Conservation (phyloP, 2,113 vertebrate genomes). For the Oncorhynchus keta region DNA sequence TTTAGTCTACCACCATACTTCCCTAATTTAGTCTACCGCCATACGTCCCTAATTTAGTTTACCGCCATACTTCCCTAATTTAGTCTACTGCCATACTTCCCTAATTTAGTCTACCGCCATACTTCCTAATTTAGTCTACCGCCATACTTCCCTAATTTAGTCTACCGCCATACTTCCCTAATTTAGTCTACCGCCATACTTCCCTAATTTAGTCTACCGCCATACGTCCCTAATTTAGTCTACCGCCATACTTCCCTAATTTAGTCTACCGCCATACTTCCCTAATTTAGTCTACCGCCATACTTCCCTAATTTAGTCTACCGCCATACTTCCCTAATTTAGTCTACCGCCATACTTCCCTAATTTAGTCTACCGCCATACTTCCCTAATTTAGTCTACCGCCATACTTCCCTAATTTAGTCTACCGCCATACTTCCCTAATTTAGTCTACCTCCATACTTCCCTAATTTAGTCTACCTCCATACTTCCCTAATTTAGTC, state of each 20-base stretch:
- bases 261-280: neutral
- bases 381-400: neutral
- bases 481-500: neutral
- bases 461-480: neutral
- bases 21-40: neutral
- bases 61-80: neutral
- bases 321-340: neutral
- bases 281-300: neutral
- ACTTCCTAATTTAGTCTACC: neutral
- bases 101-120: neutral
- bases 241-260: neutral
- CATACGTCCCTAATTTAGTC: neutral
- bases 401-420: neutral
- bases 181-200: neutral
- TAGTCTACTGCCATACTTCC: no score
- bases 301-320: neutral
- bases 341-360: neutral
- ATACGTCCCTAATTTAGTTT: neutral
- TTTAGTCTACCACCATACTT: neutral
- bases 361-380: neutral
- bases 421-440: neutral
- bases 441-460: neutral
- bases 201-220: neutral
- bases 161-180: neutral
- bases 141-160: neutral